Conservation (phyloP, 2,797 vertebrate genomes). For the Threskiornis aethiopicus region DNA sequence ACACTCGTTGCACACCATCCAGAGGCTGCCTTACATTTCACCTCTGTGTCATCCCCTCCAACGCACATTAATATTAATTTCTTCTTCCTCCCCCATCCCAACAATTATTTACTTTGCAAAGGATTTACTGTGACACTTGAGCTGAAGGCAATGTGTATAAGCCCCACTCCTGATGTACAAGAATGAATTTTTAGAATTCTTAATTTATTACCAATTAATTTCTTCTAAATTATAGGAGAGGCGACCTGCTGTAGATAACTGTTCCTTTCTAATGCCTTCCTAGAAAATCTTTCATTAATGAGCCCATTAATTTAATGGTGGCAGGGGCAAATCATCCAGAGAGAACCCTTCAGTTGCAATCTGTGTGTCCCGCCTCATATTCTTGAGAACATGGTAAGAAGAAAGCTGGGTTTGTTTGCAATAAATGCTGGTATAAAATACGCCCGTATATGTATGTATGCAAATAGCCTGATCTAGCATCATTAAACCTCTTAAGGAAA, state of each 20-base stretch:
- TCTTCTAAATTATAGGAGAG: slow-evolving; percentile 60
- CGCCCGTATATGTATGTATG: slow-evolving; percentile 55
- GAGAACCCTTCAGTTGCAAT: slow-evolving; percentile 55
- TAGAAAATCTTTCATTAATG: slow-evolving; percentile 58
- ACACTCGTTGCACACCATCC: background rate
- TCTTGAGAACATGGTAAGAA: slow-evolving; percentile 31
- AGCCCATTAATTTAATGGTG: slow-evolving; percentile 55
- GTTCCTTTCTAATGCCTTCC: slow-evolving; percentile 58
- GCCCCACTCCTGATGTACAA: background rate
- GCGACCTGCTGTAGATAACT: slow-evolving; percentile 40
- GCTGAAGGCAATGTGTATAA: slow-evolving; percentile 5
- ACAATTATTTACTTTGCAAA: slow-evolving; percentile 50
- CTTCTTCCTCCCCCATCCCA: background rate
- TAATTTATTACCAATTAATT: slow-evolving; percentile 70
- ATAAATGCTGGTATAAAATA: slow-evolving; percentile 53
- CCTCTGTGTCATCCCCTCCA: slow-evolving; percentile 1
- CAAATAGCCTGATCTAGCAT: slow-evolving; percentile 63
- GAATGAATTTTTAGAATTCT: slow-evolving; percentile 61
- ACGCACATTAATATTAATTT: slow-evolving; percentile 27
- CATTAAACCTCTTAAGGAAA: slow-evolving; percentile 69
- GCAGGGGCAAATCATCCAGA: slow-evolving; percentile 60
- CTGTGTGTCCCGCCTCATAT: background rate
- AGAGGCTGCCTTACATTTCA: slow-evolving; percentile 37
- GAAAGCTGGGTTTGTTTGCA: slow-evolving; percentile 37
- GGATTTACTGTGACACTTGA: slow-evolving; percentile 45